Evolutionary conservation across 1,140 invertebrate species (phyloP).

Genomic region (Linepithema humile): DNA sequence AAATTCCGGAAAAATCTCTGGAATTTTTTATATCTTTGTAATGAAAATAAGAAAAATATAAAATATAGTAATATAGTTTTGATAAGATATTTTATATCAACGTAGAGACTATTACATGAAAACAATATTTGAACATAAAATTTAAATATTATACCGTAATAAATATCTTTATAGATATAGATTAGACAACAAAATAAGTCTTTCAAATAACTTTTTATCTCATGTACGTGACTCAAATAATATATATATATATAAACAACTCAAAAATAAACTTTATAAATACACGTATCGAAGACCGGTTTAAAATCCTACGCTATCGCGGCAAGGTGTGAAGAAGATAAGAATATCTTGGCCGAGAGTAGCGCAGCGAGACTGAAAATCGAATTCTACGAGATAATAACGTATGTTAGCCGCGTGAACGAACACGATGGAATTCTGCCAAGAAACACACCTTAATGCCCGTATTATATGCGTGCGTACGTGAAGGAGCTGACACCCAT

Average conservation of each 20-base stretch:
- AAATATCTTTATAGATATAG: background rate
- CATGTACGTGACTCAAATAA: too few relatives aligned
- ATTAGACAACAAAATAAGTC: background rate
- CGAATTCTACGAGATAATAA: slow-evolving; percentile 63
- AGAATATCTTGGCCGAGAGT: slow-evolving; percentile 20
- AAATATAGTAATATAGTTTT: background rate
- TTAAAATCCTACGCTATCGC: slow-evolving; percentile 9
- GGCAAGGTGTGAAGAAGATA: slow-evolving; percentile 8
- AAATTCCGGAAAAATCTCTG: background rate
- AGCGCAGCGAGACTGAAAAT: slow-evolving; percentile 55
- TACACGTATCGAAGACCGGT: background rate
- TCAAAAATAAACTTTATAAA: background rate
- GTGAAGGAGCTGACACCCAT: slow-evolving; percentile 16
- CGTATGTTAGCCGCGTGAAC: slow-evolving; percentile 43
- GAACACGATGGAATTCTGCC: slow-evolving; percentile 61
- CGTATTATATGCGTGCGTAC: slow-evolving; percentile 31
- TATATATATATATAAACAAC: background rate
- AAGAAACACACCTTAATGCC: slow-evolving; percentile 54
- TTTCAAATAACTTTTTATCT: background rate
- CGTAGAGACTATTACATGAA: too few relatives aligned
- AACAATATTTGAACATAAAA: too few relatives aligned
- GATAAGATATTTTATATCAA: background rate
- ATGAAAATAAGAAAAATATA: background rate
- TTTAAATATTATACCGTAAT: too few relatives aligned
- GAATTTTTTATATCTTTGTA: background rate